Evolutionary conservation across 23 tunicate genomes (phyloP).

Genomic region (Clavelina lepadiformis): DNA sequence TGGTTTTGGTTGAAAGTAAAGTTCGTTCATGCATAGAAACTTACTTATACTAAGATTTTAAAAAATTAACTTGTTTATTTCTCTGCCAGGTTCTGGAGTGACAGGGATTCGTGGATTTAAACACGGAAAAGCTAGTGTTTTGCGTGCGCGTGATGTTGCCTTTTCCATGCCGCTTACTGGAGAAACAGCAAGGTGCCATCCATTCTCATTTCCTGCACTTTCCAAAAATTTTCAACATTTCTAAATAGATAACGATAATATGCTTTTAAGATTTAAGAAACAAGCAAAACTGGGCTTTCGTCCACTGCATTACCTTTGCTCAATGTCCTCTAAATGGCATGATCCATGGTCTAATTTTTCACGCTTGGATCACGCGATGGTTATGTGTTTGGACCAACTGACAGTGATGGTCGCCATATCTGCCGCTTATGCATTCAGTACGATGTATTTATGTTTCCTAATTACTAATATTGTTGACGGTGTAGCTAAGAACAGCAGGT

Average conservation of each 20-base stretch:
- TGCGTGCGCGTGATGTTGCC: conserved; percentile 60
- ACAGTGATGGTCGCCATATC: conserved; percentile 28
- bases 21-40: no score
- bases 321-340: conserved; percentile 46
- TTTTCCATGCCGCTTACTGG: conserved; percentile 23
- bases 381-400: conserved; percentile 56
- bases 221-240: no score
- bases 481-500: no score
- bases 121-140: conserved; percentile 29
- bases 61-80: conserved; percentile 1
- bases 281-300: conserved; percentile 37
- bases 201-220: no score
- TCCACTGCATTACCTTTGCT: conserved; percentile 54
- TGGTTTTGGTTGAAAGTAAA: not conserved
- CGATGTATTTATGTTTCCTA: no score
- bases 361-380: conserved; percentile 30
- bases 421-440: conserved; percentile 52
- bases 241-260: no score
- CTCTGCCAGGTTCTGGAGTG: conserved; percentile 52
- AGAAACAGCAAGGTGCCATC: no score
- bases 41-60: not conserved
- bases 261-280: conserved; percentile 39
- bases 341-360: conserved; percentile 80
- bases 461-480: not conserved
- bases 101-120: conserved; percentile 19